These are phyloP conservation scores for Papilio demoleus DNA, from an alignment of 2,888 invertebrate species.

Conservation along the genomic window DNA sequence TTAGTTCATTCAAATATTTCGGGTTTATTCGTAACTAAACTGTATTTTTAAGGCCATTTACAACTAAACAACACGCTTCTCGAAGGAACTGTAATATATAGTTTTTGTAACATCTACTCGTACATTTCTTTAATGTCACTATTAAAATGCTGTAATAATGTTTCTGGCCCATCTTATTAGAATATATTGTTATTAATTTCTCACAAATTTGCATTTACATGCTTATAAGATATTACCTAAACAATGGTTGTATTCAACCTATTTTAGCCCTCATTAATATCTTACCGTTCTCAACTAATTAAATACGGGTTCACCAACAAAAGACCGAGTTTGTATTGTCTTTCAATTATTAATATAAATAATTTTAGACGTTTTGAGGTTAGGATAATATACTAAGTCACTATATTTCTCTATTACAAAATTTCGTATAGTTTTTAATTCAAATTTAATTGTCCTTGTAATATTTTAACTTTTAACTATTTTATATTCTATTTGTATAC, in stretches of 20 bases:
- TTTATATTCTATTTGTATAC: too few species aligned
- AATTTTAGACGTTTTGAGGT: conserved; percentile 11
- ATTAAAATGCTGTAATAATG: not conserved
- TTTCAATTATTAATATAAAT: conserved; percentile 20
- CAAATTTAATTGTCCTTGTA: too few species aligned
- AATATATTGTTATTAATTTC: conserved; percentile 17
- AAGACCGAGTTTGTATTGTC: conserved; percentile 32
- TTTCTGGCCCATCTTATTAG: not conserved
- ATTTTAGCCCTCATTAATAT: conserved; percentile 32
- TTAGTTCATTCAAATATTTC: too few species aligned
- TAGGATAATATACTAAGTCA: conserved; percentile 3
- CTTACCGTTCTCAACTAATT: conserved; percentile 34
- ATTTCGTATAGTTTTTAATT: too few species aligned
- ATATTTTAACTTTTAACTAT: too few species aligned
- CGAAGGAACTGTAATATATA: not conserved
- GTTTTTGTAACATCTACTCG: too few species aligned
- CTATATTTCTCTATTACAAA: too few species aligned
- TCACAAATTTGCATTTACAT: conserved; percentile 10
- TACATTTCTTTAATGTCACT: too few species aligned
- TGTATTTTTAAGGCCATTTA: not conserved
- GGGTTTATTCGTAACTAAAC: too few species aligned
- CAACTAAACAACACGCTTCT: not conserved
- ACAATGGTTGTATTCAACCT: conserved; percentile 33
- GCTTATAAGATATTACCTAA: conserved; percentile 10
- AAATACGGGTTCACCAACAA: conserved; percentile 37